A percentile compares a stretch with the other conserved stretches of the same genome.
These are phyloP conservation scores for Trichechus manatus DNA, from an alignment of 2,113 vertebrate species.

Conservation along the genomic window DNA sequence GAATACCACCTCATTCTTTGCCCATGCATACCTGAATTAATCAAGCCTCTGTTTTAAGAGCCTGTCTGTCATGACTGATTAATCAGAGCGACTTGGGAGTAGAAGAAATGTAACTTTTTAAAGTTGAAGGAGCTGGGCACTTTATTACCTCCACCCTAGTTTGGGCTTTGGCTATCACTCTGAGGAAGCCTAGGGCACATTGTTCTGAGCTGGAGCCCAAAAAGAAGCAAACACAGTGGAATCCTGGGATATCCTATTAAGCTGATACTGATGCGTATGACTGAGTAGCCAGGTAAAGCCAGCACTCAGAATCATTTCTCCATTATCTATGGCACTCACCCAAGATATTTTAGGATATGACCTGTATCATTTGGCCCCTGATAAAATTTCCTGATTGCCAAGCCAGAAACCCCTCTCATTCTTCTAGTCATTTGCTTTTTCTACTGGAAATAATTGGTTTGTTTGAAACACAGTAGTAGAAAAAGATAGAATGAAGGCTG, in stretches of 20 bases:
- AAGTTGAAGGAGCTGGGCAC: neutral
- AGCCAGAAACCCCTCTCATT: neutral
- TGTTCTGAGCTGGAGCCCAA: neutral
- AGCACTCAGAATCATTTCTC: neutral
- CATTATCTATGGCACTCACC: neutral
- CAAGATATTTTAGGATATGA: neutral
- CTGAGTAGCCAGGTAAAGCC: neutral
- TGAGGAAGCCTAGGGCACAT: neutral
- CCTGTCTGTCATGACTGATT: neutral
- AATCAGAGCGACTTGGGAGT: neutral
- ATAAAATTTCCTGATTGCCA: neutral
- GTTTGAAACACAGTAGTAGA: neutral
- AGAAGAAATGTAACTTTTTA: neutral
- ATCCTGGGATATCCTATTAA: neutral
- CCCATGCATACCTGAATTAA: neutral
- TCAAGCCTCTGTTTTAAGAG: neutral
- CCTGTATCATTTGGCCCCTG: neutral
- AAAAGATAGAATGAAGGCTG: neutral
- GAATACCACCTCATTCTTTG: neutral
- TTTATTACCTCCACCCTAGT: neutral
- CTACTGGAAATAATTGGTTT: neutral
- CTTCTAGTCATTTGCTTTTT: neutral
- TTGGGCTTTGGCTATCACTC: neutral
- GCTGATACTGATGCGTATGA: no score
- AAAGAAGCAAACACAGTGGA: neutral